A percentile compares a stretch with the other conserved stretches of the same genome.
Evolutionary conservation across 2,113 vertebrate species (phyloP).

Genomic region (Pagrus major): DNA sequence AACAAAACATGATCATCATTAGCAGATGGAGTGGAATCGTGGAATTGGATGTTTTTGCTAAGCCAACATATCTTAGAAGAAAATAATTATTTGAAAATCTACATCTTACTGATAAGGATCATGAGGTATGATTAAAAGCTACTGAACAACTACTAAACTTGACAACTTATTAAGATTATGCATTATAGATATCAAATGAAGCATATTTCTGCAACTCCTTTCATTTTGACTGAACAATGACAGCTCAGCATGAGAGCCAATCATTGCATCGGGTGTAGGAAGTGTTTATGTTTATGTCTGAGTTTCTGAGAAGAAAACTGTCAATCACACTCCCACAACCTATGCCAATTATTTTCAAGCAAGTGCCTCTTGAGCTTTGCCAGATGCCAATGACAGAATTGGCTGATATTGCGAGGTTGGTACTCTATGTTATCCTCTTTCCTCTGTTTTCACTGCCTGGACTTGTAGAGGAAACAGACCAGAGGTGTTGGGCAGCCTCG

Average conservation of each 20-base stretch:
- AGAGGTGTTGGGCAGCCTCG: background rate
- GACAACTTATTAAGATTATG: background rate
- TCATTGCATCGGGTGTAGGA: background rate
- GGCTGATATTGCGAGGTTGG: background rate
- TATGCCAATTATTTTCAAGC: background rate
- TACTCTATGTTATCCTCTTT: background rate
- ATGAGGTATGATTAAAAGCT: background rate
- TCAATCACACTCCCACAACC: background rate
- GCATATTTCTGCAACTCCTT: background rate
- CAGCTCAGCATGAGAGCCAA: background rate
- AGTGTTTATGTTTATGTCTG: background rate
- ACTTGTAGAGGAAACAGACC: conserved; percentile 20
- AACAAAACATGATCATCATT: background rate
- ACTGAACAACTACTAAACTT: background rate
- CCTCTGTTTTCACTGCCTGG: conserved; percentile 7
- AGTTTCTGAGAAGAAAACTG: background rate
- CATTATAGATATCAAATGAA: background rate
- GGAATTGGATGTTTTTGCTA: background rate
- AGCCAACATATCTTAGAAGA: background rate
- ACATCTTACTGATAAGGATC: background rate
- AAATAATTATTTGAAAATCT: background rate
- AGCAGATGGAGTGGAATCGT: background rate
- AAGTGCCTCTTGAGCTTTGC: background rate
- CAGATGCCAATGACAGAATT: background rate
- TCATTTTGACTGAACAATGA: too few species aligned